Conservation (phyloP, 2,888 invertebrate species). For the Heterodera filipjevi region DNA sequence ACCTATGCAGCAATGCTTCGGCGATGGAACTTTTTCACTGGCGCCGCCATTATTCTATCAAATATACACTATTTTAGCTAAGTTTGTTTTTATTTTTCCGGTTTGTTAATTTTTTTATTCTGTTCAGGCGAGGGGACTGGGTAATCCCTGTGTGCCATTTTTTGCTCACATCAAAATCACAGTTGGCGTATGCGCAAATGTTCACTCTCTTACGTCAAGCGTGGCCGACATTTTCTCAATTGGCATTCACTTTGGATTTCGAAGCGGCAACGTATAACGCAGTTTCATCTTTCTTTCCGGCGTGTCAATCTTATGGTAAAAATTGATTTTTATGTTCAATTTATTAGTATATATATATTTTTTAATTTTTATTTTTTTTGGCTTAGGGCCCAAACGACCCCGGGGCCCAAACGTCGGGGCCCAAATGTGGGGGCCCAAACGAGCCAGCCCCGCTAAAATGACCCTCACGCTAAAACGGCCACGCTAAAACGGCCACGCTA, state of each 20-base stretch:
- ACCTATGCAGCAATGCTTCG: constrained; percentile 22
- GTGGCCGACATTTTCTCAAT: constrained; percentile 27
- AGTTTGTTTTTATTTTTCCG: neutral
- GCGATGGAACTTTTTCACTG: constrained; percentile 25
- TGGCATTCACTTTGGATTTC: constrained; percentile 20
- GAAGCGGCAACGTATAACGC: constrained; percentile 12
- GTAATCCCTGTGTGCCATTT: constrained; percentile 1
- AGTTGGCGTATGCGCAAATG: constrained; percentile 20
- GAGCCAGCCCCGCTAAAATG: too few relatives aligned
- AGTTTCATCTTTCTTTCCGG: neutral
- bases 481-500: too few relatives aligned
- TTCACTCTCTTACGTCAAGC: neutral
- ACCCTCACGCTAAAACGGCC: too few relatives aligned
- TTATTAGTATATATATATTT: too few relatives aligned
- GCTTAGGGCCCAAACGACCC: too few relatives aligned
- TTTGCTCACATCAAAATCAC: constrained; percentile 21
- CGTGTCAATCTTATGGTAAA: too few relatives aligned
- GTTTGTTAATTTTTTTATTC: neutral
- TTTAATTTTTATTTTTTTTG: too few relatives aligned
- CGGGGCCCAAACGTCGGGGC: too few relatives aligned
- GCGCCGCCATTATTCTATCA: constrained; percentile 23
- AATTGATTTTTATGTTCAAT: too few relatives aligned
- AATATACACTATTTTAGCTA: constrained; percentile 15
- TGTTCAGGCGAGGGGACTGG: neutral
- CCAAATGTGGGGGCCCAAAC: too few relatives aligned